Base-by-base conservation (phyloP, 2,113 vertebrate species). In the Mobula hypostoma region DNA sequence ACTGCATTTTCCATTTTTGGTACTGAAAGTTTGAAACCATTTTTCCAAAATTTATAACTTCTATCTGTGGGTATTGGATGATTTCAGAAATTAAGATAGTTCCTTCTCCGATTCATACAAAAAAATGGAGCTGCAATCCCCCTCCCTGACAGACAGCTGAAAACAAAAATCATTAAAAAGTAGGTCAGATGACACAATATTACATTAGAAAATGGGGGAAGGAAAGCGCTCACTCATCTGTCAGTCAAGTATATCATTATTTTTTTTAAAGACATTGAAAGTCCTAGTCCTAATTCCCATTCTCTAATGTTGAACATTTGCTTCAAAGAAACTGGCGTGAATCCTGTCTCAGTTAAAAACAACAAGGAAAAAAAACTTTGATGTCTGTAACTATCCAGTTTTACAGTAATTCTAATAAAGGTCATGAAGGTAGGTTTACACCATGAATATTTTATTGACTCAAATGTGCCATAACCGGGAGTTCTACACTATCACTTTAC, bases 391-490 rank as follows among this genome's bases (percentile, higher is more conserved):
- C 21, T 74, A 93, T 93, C 32, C 68, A 7, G 63, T 74, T 56
- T 93, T 93, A 76, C 11, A 93, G 68, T 93, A 76, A 93, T 93
- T 76, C 91, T 48, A 32, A 93, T 40, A 93, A 93, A 93, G 32
- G 91, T 93, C 91, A 74, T 56, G 70, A 56, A 93, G 70, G 48
- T 32, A 48, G 5, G 70, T 93, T 93, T 93, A 70, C 36, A 36
- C 36, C 72, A 93, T 93, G 91, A 93, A 93, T 93, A 93, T 74
- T 93, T 74, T 74, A 93, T 72, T 93, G 91, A 74, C 68, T 29
- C 40, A 74, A 93, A 93, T 76, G 68, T 12, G 91, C 91, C 24
- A 32, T 63, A 90, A 90, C 61, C 61, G 32, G 61, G 15, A 90
- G 85, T 32, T 29, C 24, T 29, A 70, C 70, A 93, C 17, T 56